Evolutionary conservation across 2,797 vertebrate genomes (phyloP).

Genomic region (Macroramphosus scolopax): DNA sequence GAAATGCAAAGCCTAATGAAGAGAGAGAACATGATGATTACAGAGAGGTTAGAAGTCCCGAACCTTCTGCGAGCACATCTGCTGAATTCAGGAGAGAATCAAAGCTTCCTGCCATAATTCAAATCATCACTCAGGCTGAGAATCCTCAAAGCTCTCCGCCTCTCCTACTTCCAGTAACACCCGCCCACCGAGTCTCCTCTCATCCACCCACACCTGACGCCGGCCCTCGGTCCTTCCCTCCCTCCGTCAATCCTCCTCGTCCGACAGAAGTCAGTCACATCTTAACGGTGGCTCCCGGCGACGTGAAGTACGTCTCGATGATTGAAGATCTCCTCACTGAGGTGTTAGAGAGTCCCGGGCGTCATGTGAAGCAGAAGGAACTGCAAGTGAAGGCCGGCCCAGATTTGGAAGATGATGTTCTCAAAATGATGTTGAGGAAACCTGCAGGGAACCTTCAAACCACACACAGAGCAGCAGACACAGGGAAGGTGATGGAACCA

Average conservation of each 20-base stretch:
- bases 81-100: constrained; percentile 8
- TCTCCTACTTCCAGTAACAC: constrained; percentile 1
- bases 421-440: constrained; percentile 10
- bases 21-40: no score
- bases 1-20: no score
- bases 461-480: neutral
- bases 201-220: neutral
- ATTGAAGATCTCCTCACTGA: constrained; percentile 33
- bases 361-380: constrained; percentile 20
- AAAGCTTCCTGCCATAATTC: no score
- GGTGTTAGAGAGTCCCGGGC: constrained; percentile 19
- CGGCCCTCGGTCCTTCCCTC: constrained; percentile 2
- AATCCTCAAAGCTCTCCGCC: constrained; percentile 25
- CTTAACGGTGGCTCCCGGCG: constrained; percentile 13
- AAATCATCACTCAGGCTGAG: no score
- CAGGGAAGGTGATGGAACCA: no score
- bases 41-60: no score
- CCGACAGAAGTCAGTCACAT: neutral
- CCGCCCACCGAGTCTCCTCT: constrained; percentile 10
- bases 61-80: no score
- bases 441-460: constrained; percentile 20
- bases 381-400: constrained; percentile 26
- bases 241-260: neutral
- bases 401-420: constrained; percentile 8
- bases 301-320: constrained; percentile 7